Evolutionary conservation across 2,888 invertebrate genomes (phyloP), one percentile per base, ranked within the genome.

Genomic region (Empis stercorea): DNA sequence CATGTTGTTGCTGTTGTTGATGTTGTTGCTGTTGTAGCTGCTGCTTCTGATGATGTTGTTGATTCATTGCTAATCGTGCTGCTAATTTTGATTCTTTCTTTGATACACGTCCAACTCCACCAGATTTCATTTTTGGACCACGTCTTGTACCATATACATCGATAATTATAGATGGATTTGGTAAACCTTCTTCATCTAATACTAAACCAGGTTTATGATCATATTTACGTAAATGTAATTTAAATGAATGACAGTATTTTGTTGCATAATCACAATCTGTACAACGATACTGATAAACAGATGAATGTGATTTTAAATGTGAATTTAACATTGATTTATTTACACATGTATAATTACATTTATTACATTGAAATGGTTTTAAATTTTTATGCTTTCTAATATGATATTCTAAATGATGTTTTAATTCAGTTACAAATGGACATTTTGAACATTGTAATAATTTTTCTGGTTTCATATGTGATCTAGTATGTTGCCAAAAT

Each of bases 301-400:
- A 85, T 0, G 87, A 87, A 68, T 99, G 99, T 0, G 92, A 93
- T 64, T 99, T 99, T 62, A 94, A 78, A 65, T 99, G 99, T 1
- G 94, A 95, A 70, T 94, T 97, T 47, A 99, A 74, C 99, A 99
- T 99, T 1, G 96, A 96, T 66, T 95, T 94, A 72, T 94, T 96
- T n/a, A 95, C 94, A 64, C 95, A 96, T 0, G 82, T 78, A 61
- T 93, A 93, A 15, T 78, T 75, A 65, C 96, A 97, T 61, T 89
- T 82, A 52, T 78, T 77, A 68, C 96, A 97, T 64, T 87, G 87
- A 73, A 88, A 96, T 2, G 97, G 97, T 64, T 99, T 99, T 1
- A 87, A 84, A 36, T 94, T 93, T 58, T 84, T 78, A 68, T 99
- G 99, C 65, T 96, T 96, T 39, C 92, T 76, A 64, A 95, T 76